A percentile compares a stretch with the other conserved stretches of the same genome.
Evolutionary conservation across 35 echinoderm and acorn worm species (phyloP).

Genomic region (Acanthaster planci): DNA sequence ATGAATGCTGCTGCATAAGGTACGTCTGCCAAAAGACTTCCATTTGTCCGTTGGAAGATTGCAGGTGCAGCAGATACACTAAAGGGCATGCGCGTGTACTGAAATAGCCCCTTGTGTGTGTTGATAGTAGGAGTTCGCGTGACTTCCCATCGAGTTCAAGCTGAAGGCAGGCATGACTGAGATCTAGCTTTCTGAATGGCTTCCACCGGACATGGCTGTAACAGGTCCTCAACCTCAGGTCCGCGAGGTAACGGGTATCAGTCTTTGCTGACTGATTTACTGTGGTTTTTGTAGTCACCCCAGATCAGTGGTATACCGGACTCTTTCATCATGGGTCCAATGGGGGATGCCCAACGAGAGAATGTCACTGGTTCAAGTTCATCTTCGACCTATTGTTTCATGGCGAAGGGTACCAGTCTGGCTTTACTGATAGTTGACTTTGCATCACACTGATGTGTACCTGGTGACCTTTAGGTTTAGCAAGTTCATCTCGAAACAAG

Average conservation of each 20-base stretch:
- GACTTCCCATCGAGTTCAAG: conserved; percentile 42
- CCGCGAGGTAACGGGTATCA: conserved; percentile 46
- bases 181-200: conserved; percentile 52
- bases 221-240: conserved; percentile 17
- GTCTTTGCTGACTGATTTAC: not conserved
- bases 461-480: conserved; percentile 27
- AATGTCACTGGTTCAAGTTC: conserved; percentile 52
- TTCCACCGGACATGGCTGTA: conserved; percentile 3
- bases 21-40: conserved; percentile 51
- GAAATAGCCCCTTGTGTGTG: conserved; percentile 49
- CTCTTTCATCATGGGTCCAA: conserved; percentile 47
- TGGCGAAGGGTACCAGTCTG: conserved; percentile 51
- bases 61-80: conserved; percentile 34
- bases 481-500: conserved; percentile 30
- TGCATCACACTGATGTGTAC: conserved; percentile 32
- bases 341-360: conserved; percentile 57
- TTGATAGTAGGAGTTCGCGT: conserved; percentile 52
- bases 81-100: conserved; percentile 43
- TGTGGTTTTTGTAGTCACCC: too few relatives aligned
- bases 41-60: conserved; percentile 48
- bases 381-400: conserved; percentile 50
- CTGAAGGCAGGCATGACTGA: conserved; percentile 55
- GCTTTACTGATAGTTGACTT: conserved; percentile 28
- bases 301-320: conserved; percentile 34
- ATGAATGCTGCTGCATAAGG: conserved; percentile 45